Evolutionary conservation across 2,797 vertebrate species (phyloP).

Genomic region (Dromococcyx pavoninus): DNA sequence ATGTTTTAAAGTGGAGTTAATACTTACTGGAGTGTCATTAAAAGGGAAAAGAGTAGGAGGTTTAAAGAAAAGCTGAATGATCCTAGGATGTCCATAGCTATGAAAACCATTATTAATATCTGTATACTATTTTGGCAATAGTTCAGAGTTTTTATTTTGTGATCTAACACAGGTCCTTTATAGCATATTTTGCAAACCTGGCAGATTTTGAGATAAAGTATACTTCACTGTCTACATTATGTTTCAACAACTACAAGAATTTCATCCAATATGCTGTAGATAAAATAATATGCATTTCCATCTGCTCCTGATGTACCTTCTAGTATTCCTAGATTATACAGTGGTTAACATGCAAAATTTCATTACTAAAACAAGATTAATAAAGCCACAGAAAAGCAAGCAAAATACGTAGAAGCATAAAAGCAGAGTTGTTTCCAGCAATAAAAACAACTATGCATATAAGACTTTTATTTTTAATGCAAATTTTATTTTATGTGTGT

Average conservation of each 20-base stretch:
- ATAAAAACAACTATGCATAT: background rate
- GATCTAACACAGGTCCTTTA: background rate
- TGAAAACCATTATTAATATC: background rate
- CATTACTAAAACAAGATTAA: background rate
- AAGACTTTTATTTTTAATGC: background rate
- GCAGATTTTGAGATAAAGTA: background rate
- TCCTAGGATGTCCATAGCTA: background rate
- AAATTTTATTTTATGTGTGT: background rate
- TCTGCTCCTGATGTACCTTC: background rate
- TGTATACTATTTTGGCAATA: background rate
- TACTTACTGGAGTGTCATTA: background rate
- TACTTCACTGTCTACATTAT: background rate
- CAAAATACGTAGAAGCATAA: background rate
- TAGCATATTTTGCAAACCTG: background rate
- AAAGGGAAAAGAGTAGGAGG: background rate
- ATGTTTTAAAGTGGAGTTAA: background rate
- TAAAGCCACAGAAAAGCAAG: background rate
- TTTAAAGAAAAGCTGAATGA: background rate
- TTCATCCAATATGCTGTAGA: background rate
- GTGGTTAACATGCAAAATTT: background rate
- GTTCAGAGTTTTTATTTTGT: background rate
- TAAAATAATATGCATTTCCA: background rate
- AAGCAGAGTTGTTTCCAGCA: background rate
- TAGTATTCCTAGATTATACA: background rate
- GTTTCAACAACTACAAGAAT: background rate